These are phyloP conservation scores for Bombylius discolor DNA, from an alignment of 2,888 invertebrate species.

Conservation along the genomic window DNA sequence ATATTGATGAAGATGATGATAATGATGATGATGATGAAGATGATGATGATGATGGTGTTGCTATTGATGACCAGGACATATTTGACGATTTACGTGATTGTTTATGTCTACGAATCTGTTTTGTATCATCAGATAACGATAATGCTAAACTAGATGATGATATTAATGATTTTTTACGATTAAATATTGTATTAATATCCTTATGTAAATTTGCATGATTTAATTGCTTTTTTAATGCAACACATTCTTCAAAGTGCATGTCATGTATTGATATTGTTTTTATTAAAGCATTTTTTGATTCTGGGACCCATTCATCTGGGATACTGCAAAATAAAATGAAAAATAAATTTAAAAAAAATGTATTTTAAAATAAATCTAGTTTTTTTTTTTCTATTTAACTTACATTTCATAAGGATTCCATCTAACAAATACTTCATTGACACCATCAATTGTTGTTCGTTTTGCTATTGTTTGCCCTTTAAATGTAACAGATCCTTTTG, in stretches of 20 bases:
- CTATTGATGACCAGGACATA: not conserved
- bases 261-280: conserved; percentile 44
- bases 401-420: conserved; percentile 81
- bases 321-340: conserved; percentile 43
- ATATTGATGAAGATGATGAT: too few species aligned
- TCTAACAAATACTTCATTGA: conserved; percentile 57
- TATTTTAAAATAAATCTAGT: not conserved
- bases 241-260: conserved; percentile 12
- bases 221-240: conserved; percentile 12
- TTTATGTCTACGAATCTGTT: conserved; percentile 6
- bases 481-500: conserved; percentile 55
- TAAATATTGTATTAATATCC: conserved; percentile 9
- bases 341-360: conserved; percentile 8
- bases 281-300: conserved; percentile 50
- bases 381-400: conserved; percentile 36
- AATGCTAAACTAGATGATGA: conserved; percentile 19
- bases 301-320: conserved; percentile 76
- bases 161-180: not conserved
- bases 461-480: conserved; percentile 55
- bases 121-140: conserved; percentile 26
- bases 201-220: conserved; percentile 5
- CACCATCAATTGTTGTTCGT: conserved; percentile 50
- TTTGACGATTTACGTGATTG: not conserved
- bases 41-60: too few species aligned
- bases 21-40: too few species aligned